Evolutionary conservation across 2,797 vertebrate species (phyloP), one percentile per base, ranked within the genome.

Genomic region (Hemibagrus guttatus): DNA sequence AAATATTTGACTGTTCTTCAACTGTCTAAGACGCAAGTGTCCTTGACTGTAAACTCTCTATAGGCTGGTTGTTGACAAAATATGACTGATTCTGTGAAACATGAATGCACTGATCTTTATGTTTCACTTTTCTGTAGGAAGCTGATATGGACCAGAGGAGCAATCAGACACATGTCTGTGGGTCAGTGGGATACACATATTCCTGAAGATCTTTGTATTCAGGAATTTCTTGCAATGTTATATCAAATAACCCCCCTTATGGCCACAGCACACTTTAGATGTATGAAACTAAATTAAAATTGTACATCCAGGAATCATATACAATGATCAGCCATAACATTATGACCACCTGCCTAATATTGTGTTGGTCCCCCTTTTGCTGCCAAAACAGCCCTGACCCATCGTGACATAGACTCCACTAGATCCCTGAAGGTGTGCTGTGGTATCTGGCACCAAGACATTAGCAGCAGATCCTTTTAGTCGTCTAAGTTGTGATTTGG

Each of bases 91-190:
- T 81, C 3, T 61, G 39, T 61, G n/a, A 49, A 49, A 64, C 35
- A n/a, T 78, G 28, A 58, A 81, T 8, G 16, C 2, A 23, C 28
- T 84, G 52, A 72, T 13, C 35, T 72, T 31, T 58, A 12, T 2
- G 1, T 1, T 71, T 61, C 2, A 59, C 14, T 46, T 74, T 39
- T 59, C 6, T 72, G 35, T 59, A 84, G 83, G 7, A 84, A 72
- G 52, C 83, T 84, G 1, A 69, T 87, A 23, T 87, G 84, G 78
- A 83, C 21, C 19, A 85, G 26, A 79, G 83, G 26, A 58, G 61
- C 23, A 52, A 46, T 85, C 82, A 84, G 88, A 85, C 74, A 87
- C 31, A 81, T 63, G 0, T 87, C 84, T 19, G 86, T 84, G 42
- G 87, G 87, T 90, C 80, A 87, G 89, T 81, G n/a, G 56, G 68